phyloP scores from a whole-genome alignment of 2,888 invertebrate species.

The Agrotis ipsilon region DNA sequence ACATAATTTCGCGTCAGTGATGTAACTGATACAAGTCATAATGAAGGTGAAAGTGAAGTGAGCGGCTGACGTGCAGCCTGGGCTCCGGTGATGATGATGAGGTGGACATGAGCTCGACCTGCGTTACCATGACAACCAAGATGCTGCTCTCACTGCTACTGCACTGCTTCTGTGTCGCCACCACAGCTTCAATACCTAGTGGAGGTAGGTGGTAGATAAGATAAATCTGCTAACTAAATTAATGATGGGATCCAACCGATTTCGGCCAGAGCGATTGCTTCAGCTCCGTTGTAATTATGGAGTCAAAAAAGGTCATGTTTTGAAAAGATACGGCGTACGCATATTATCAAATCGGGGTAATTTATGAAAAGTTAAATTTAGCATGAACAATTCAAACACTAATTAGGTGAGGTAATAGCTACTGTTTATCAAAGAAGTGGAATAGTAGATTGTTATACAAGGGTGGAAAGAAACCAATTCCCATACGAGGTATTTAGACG shows the following conservation, averaged over 20 bases:
- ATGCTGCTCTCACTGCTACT: slow-evolving; percentile 84
- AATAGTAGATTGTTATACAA: no score
- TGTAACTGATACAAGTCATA: slow-evolving; percentile 52
- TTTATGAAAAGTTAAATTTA: neutral
- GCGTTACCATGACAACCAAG: slow-evolving; percentile 77
- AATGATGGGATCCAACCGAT: no score
- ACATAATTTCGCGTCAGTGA: slow-evolving; percentile 41
- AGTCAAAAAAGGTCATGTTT: neutral
- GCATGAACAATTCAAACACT: neutral
- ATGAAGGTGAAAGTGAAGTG: slow-evolving; percentile 54
- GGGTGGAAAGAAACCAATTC: no score
- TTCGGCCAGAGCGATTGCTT: no score
- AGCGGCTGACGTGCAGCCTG: slow-evolving; percentile 30
- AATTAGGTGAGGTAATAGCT: neutral
- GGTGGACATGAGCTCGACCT: slow-evolving; percentile 42
- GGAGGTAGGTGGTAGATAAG: slow-evolving; percentile 76
- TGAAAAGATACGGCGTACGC: neutral
- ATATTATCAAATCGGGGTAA: neutral
- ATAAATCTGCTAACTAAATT: neutral
- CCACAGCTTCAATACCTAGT: slow-evolving; percentile 84
- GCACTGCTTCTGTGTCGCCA: slow-evolving; percentile 85
- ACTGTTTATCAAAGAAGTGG: no score
- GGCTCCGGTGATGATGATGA: slow-evolving; percentile 46
- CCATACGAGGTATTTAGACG: no score
- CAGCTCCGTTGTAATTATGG: no score